phyloP scores from a whole-genome alignment of 2,797 vertebrate genomes.

The Hemitrygon akajei region DNA sequence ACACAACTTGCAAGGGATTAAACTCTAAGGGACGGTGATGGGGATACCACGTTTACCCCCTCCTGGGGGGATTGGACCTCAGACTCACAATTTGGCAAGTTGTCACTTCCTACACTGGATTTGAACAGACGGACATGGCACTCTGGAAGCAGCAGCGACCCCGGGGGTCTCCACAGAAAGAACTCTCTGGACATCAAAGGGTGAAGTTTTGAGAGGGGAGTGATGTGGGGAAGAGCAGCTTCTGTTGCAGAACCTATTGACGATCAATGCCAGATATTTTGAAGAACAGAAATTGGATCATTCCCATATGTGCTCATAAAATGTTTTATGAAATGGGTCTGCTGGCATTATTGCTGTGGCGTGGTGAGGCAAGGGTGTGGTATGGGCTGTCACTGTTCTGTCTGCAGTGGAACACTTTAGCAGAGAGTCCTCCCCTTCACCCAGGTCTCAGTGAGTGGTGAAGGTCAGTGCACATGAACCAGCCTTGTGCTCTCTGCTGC shows the following conservation, averaged over 20 bases:
- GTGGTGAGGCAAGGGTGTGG: too few relatives aligned
- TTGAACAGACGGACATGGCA: too few relatives aligned
- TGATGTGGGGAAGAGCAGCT: background rate
- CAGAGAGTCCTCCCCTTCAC: background rate
- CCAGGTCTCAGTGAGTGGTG: too few relatives aligned
- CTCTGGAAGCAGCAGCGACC: too few relatives aligned
- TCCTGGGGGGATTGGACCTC: background rate
- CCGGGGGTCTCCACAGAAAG: background rate
- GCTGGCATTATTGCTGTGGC: background rate
- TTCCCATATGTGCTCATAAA: background rate
- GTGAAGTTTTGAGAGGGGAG: background rate
- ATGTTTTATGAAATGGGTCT: background rate
- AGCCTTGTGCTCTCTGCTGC: too few relatives aligned
- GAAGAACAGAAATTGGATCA: background rate
- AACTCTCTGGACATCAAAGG: background rate
- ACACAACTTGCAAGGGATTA: conserved; percentile 78
- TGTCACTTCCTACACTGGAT: too few relatives aligned
- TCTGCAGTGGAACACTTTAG: background rate
- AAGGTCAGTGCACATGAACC: too few relatives aligned
- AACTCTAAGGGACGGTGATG: conserved; percentile 56
- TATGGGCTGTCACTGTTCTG: background rate
- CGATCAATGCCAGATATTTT: background rate
- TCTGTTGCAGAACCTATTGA: too few relatives aligned
- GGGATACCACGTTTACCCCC: too few relatives aligned
- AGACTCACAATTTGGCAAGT: background rate